Evolutionary conservation across 2,888 invertebrate species (phyloP).

Genomic region (Lottia gigantea): DNA sequence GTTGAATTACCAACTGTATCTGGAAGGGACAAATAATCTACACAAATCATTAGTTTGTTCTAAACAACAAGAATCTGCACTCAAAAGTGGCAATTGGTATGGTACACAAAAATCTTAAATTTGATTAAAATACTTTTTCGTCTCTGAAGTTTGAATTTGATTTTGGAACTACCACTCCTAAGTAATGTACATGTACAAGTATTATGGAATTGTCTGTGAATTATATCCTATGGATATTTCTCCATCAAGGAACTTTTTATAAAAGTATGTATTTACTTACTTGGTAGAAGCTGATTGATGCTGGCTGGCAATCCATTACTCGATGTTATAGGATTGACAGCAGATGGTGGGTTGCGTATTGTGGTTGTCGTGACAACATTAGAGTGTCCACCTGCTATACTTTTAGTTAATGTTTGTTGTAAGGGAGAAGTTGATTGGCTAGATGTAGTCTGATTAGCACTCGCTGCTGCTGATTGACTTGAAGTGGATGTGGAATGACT

Average conservation of each 20-base stretch:
- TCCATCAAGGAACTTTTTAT: no score
- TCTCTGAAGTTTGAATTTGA: no score
- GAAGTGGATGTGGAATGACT: slow-evolving; percentile 25
- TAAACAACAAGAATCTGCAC: background rate
- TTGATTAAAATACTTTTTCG: no score
- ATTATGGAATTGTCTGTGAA: no score
- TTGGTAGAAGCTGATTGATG: slow-evolving; percentile 59
- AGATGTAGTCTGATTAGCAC: slow-evolving; percentile 12
- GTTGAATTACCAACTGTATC: slow-evolving; percentile 85
- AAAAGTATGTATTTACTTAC: slow-evolving; percentile 38
- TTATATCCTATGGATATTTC: no score
- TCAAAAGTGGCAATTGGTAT: no score
- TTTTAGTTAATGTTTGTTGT: slow-evolving; percentile 43
- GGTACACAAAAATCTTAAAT: no score
- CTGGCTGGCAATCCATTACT: slow-evolving; percentile 51
- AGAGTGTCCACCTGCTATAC: slow-evolving; percentile 32
- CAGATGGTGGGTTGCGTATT: slow-evolving; percentile 31
- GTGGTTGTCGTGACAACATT: slow-evolving; percentile 30
- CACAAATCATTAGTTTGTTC: background rate
- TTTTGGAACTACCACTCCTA: no score
- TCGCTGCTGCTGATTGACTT: slow-evolving; percentile 24
- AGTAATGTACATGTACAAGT: no score
- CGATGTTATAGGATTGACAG: slow-evolving; percentile 31
- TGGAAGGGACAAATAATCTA: slow-evolving; percentile 33
- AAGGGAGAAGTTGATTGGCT: slow-evolving; percentile 28